phyloP scores from a whole-genome alignment of 2,113 vertebrate species.

The Hemibagrus wyckioides region DNA sequence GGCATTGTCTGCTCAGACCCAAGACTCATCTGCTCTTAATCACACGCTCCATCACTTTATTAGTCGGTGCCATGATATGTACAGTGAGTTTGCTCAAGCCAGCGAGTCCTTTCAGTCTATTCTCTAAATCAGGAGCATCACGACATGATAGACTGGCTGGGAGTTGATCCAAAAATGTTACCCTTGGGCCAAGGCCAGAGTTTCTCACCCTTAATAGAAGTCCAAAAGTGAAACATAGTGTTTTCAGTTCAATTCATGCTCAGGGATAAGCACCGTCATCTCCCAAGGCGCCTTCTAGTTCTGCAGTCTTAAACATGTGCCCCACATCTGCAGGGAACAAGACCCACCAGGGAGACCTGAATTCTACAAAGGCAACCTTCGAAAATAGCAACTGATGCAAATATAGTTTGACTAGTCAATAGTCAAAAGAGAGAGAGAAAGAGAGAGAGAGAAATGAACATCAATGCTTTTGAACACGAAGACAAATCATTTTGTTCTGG shows the following conservation, averaged over 20 bases:
- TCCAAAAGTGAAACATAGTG: neutral
- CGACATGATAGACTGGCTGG: neutral
- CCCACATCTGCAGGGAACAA: conserved; percentile 21
- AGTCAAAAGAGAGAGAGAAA: neutral
- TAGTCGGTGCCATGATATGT: conserved; percentile 46
- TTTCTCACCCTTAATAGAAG: conserved; percentile 25
- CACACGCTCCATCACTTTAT: conserved; percentile 55
- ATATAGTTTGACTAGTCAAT: conserved; percentile 34
- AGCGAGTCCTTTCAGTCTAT: neutral
- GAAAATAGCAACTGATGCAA: conserved; percentile 18
- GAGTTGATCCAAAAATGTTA: neutral
- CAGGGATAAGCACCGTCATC: conserved; percentile 24
- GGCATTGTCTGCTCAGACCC: conserved; percentile 34
- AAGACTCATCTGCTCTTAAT: conserved; percentile 45
- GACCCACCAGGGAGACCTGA: conserved; percentile 28
- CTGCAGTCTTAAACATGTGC: conserved; percentile 16
- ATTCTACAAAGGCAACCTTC: conserved; percentile 34
- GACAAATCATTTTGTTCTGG: conserved; percentile 43
- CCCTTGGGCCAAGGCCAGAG: neutral
- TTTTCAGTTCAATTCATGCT: neutral
- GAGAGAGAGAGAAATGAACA: neutral
- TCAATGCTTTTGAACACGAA: conserved; percentile 24
- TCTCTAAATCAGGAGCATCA: conserved; percentile 20
- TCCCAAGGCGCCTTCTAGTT: conserved; percentile 26
- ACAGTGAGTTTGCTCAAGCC: conserved; percentile 39